Evolutionary conservation across 2,888 invertebrate species (phyloP), one percentile per base, ranked within the genome.

Genomic region (Stegana nigrithorax): DNA sequence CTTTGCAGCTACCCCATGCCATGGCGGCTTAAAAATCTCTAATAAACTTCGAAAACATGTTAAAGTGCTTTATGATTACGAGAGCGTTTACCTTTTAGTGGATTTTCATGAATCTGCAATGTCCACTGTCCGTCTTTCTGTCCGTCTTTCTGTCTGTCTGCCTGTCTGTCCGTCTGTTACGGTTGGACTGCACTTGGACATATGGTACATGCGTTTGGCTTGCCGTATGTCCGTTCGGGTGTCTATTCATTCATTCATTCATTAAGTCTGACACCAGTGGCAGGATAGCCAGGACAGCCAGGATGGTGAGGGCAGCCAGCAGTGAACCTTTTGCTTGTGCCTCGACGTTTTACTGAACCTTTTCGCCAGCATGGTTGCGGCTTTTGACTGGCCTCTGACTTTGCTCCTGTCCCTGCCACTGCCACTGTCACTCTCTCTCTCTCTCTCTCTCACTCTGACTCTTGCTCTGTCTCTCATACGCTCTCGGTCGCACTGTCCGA

Each of bases 41-140:
- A 29, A 78, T 76, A 78, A 76, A 78, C 75, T 75, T 72, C 70
- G 70, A 70, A 73, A 76, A 76, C 75, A 78, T 76, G 78, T 71
- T 76, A 74, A 75, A 75, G 75, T 78, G 77, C 76, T 78, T 75
- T 75, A 76, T 75, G 78, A 73, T 79, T 75, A 72, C 72, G 64
- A 63, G 53, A 26, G 42, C 50, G 32, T 59, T 51, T 53, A 25
- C 26, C 26, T 59, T 59, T 53, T 45, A 14, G 17, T 42, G 17
- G n/a, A 39, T 50, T 51, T 53, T 42, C 17, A 17, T 44, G 65
- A 72, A 78, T 70, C 65, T 73, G 63, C 61, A 66, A 64, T 72
- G 66, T 70, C 65, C 70, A 70, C 68, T 44, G 63, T 64, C 59
- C 75, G 68, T 60, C 64, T 70, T 68, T 77, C 63, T 66, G 44